Evolutionary conservation across 2,113 vertebrate species (phyloP), one percentile per base, ranked within the genome.

Genomic region (Polypterus bichir): DNA sequence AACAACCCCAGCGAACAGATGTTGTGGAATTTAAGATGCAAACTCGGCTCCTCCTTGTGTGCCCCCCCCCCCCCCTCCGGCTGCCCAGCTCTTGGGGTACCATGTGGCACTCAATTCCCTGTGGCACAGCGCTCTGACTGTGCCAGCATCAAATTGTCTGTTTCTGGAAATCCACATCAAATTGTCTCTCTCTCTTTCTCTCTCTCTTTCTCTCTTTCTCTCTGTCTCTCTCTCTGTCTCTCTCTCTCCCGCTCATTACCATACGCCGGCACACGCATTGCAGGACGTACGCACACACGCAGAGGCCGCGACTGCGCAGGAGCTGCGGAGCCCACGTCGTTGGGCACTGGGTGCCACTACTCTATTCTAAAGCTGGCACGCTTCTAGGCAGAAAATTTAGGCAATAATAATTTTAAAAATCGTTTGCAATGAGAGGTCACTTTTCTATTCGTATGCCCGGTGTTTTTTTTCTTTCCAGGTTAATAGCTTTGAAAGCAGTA

Each of bases 21-120:
- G 89, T 90, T 89, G 83, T 78, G 87, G 89, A 91, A 92, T 92
- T 89, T 88, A 86, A 86, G 84, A 86, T 84, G 85, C 82, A 82
- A 76, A 80, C 76, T 74, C 79, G 66, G 71, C 77, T 76, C 81
- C 71, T 69, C 69, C 61, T 68, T 64, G 62, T 48, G 64, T 57
- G 56, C 57, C 65, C 67, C 64, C 72, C 74, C 68, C 49, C 44
- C 59, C 45, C 5, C 61, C 81, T 76, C 81, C 71, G 75, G 75
- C 69, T 72, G 69, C 73, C 76, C 77, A 79, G 66, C 79, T 86
- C 86, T 79, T 77, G 63, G 82, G 83, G 79, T 77, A 83, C 76
- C 79, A 83, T 80, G 77, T 82, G 84, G 85, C 73, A 79, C 76
- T 80, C 72, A 76, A 80, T 81, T 80, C 84, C 85, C 80, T 75